Evolutionary conservation across 2,113 vertebrate genomes (phyloP), one percentile per base, ranked within the genome.

Genomic region (Colistium nudipinnis): DNA sequence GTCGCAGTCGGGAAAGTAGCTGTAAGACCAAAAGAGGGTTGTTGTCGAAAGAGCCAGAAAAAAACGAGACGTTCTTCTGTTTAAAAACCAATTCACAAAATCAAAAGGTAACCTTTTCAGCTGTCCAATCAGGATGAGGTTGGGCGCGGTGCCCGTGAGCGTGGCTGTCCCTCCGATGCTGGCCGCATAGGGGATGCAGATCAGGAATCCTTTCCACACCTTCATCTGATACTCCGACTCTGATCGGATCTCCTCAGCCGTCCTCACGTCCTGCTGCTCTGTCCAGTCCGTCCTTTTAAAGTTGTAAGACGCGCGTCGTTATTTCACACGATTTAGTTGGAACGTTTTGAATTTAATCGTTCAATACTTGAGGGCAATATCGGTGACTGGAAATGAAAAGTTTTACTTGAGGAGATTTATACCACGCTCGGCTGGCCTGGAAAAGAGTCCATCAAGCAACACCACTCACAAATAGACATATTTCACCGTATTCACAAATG

Each of bases 161-260:
- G 98, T 99, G 48, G 98, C 96, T 0, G 96, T 99, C 4, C 98
- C 98, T 57, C 98, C 98, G 0, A 99, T 99, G 80, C 97, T 98
- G 85, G 98, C 96, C 0, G 98, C 92, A 0, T 99, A 99, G 0
- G 98, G 98, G 63, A 98, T 99, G 36, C 94, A 98, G 76, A 99
- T 97, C 62, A 99, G 90, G 86, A 99, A 98, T 22, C 96, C 98
- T 83, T 99, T 99, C 97, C 98, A 98, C 72, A 99, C 93, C 72
- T 94, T 95, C 59, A 93, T 77, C 88, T 95, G 95, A 72, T 93
- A 92, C 70, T 95, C 87, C 0, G 95, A 85, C 75, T 98, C 96
- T 28, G 88, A 83, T 63, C 72, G 92, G 80, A 91, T 81, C 48
- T 95, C 95, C 4, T 91, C 84, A 0, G 88, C 62, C 11, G 83